Base-by-base conservation (phyloP, 2,888 invertebrate species). In the Trichogramma dendrolimi region DNA sequence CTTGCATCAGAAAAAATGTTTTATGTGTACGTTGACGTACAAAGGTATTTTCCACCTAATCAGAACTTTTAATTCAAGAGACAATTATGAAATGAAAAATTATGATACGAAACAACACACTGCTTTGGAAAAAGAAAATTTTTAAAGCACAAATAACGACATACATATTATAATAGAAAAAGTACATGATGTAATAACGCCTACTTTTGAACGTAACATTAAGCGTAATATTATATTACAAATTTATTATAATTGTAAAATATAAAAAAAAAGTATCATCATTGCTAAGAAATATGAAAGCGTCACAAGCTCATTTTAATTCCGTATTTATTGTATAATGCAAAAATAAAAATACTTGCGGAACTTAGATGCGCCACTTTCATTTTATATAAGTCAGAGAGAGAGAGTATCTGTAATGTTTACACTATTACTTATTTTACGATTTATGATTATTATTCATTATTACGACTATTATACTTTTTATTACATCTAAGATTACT, bases 351-450 rank as follows among this genome's bases (percentile, higher is more conserved):
- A 63, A 61, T 61, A 58, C 65, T 63, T 65, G 62, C 65, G 62
- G 57, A 64, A 62, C 62, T 62, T 60, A 2, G 27, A 27, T 27
- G 64, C 64, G 62, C 60, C 27, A 62, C 60, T 65, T 27, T 60
- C 55, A 65, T 65, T 65, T 65, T 65, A 63, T 65, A 65, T 65
- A 65, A 65, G 62, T 61, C 62, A 59, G 61, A 62, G 52, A 60
- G 14, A 14, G 27, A 27, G 27, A 27, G 27, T 27, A 27, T 61
- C 56, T 65, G 60, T 62, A 62, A 58, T 63, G 58, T 57, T 54
- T 63, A 57, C 55, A 46, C 54, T 63, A 60, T 63, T 60, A 58
- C 46, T 47, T 14, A 57, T 57, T 47, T 47, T 53, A 53, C 44
- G 43, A 53, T 43, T 27, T 27, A 27, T 27, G 27, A 27, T 27